Conservation (phyloP, 2,113 vertebrate genomes). For the Vidua chalybeata region DNA sequence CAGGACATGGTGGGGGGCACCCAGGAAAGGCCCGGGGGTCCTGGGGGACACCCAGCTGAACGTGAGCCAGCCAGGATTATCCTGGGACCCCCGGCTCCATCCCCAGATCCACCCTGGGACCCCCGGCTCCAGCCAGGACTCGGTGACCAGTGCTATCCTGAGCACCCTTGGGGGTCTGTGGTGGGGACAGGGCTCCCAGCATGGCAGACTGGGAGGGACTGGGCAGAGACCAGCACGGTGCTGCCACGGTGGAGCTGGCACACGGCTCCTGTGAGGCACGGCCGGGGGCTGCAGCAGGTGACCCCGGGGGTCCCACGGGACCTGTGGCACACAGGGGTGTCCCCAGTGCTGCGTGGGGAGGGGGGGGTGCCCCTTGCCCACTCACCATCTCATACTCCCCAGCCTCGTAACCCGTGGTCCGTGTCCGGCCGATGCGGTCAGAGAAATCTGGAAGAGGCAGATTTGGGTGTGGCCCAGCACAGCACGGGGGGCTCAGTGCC, state of each 20-base stretch:
- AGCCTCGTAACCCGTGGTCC: slow-evolving; percentile 90
- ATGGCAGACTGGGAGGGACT: not conserved
- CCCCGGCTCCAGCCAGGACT: not conserved
- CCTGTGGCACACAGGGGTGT: not conserved
- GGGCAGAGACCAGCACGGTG: not conserved
- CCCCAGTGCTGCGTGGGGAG: fast-evolving
- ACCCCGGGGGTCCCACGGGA: not conserved
- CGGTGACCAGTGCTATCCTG: fast-evolving
- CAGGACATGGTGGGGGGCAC: not conserved
- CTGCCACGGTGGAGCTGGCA: not conserved
- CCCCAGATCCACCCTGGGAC: not conserved
- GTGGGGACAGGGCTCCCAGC: not conserved
- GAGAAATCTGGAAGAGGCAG: slow-evolving; percentile 85
- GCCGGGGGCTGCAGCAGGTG: not conserved
- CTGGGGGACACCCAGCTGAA: not conserved
- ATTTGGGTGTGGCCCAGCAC: not conserved
- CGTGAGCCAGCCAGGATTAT: not conserved
- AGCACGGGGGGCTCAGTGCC: not conserved
- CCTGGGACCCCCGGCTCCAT: not conserved
- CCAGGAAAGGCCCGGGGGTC: not conserved
- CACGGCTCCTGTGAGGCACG: not conserved
- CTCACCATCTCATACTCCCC: slow-evolving; percentile 92
- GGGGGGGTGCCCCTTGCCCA: not conserved
- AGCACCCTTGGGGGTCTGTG: not conserved
- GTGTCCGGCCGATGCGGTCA: slow-evolving; percentile 87